Percentiles rank a stretch among this genome's conserved stretches.
phyloP scores from a whole-genome alignment of 1,140 invertebrate species.

The Pissodes strobi region DNA sequence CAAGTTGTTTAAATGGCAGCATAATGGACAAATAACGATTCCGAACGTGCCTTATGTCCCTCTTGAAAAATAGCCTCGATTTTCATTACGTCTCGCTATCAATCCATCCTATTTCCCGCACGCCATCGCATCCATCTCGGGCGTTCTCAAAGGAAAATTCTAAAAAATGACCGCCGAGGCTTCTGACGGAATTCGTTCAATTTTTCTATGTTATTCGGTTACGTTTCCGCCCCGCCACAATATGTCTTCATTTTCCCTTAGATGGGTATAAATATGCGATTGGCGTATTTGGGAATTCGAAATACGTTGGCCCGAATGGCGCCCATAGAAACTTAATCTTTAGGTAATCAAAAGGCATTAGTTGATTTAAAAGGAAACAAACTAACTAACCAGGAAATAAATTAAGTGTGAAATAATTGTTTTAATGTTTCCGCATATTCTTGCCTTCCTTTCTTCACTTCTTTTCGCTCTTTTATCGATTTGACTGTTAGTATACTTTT shows the following conservation, averaged over 20 bases:
- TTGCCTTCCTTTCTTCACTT: too few relatives aligned
- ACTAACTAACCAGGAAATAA: too few relatives aligned
- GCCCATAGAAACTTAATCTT: too few relatives aligned
- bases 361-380: too few relatives aligned
- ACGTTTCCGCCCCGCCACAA: constrained; percentile 2
- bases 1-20: too few relatives aligned
- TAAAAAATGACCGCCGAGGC: constrained; percentile 31
- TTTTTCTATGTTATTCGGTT: constrained; percentile 33
- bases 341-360: too few relatives aligned
- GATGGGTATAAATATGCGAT: constrained; percentile 24
- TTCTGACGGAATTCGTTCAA: constrained; percentile 23
- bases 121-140: constrained; percentile 7
- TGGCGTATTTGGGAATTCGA: neutral
- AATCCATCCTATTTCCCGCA: constrained; percentile 20
- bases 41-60: neutral
- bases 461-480: too few relatives aligned
- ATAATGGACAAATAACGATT: neutral
- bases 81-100: constrained; percentile 29
- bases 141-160: constrained; percentile 29
- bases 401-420: too few relatives aligned
- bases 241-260: constrained; percentile 17
- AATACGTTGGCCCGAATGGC: too few relatives aligned
- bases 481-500: too few relatives aligned
- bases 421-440: too few relatives aligned
- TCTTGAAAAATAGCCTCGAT: constrained; percentile 21